These are phyloP conservation scores for Mechanitis messenoides DNA, from an alignment of 2,888 invertebrate genomes.

Conservation along the genomic window DNA sequence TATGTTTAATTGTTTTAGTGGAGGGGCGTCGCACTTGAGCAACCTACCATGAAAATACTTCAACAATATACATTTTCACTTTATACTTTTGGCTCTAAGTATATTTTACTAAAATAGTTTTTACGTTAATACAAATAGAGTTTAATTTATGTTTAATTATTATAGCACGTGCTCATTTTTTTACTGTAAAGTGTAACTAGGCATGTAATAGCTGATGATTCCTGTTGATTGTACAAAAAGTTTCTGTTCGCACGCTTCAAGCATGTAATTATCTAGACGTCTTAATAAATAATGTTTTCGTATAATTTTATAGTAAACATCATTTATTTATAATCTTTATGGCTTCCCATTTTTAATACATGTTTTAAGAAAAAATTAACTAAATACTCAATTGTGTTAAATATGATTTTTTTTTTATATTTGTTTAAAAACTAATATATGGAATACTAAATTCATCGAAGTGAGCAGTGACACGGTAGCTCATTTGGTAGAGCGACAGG, in stretches of 20 bases:
- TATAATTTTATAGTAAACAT: constrained; percentile 6
- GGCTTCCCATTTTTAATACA: neutral
- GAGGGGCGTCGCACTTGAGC: constrained; percentile 29
- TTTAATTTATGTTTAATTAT: neutral
- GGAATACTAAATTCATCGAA: too few relatives aligned
- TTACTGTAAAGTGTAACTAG: constrained; percentile 51
- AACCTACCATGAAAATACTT: constrained; percentile 32
- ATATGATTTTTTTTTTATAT: too few relatives aligned
- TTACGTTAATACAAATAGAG: constrained; percentile 7
- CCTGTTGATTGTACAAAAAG: constrained; percentile 40
- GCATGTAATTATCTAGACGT: constrained; percentile 13
- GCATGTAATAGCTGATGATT: constrained; percentile 56
- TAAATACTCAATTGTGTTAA: too few relatives aligned
- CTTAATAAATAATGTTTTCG: constrained; percentile 4
- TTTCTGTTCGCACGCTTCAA: constrained; percentile 9
- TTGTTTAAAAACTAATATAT: too few relatives aligned
- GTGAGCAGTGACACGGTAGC: too few relatives aligned
- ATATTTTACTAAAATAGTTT: neutral
- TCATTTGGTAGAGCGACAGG: too few relatives aligned
- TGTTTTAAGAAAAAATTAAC: too few relatives aligned
- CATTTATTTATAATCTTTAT: neutral
- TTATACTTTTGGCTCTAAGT: too few relatives aligned
- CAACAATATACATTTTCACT: constrained; percentile 37
- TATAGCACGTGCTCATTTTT: constrained; percentile 37
- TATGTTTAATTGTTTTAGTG: constrained; percentile 11